Evolutionary conservation across 2,113 vertebrate species (phyloP).

Genomic region (Podarcis muralis): DNA sequence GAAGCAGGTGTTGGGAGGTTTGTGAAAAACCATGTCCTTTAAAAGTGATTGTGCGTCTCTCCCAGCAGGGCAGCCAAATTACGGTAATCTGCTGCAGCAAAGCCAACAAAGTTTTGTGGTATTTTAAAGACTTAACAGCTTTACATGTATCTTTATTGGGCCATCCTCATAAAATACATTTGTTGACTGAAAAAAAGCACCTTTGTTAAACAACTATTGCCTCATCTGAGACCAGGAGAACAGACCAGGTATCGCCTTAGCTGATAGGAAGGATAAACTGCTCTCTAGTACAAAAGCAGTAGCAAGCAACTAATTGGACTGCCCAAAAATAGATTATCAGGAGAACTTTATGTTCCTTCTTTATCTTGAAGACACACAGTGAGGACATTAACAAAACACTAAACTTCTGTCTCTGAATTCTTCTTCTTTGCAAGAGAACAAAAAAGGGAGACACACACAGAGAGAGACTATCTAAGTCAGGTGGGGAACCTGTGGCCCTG

Average conservation of each 20-base stretch:
- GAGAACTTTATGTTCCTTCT: constrained; percentile 2
- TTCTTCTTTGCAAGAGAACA: background rate
- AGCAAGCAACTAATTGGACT: background rate
- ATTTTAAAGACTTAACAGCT: background rate
- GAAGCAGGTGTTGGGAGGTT: background rate
- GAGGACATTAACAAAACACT: background rate
- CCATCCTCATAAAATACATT: background rate
- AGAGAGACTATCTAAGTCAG: background rate
- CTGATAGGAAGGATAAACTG: constrained; percentile 1
- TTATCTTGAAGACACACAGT: constrained; percentile 16
- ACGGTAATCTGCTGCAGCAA: background rate
- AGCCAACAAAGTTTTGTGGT: background rate
- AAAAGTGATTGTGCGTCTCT: background rate
- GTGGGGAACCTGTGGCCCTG: background rate
- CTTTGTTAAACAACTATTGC: constrained; percentile 6
- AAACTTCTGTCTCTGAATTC: background rate
- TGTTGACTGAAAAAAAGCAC: background rate
- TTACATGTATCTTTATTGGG: background rate
- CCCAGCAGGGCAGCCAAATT: background rate
- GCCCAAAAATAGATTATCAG: background rate
- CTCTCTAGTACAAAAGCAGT: constrained; percentile 4
- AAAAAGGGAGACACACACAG: background rate
- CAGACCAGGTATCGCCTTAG: background rate
- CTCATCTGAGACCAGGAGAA: background rate
- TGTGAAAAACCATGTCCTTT: background rate